phyloP scores from a whole-genome alignment of 2,113 vertebrate genomes.

The Gavia stellata region DNA sequence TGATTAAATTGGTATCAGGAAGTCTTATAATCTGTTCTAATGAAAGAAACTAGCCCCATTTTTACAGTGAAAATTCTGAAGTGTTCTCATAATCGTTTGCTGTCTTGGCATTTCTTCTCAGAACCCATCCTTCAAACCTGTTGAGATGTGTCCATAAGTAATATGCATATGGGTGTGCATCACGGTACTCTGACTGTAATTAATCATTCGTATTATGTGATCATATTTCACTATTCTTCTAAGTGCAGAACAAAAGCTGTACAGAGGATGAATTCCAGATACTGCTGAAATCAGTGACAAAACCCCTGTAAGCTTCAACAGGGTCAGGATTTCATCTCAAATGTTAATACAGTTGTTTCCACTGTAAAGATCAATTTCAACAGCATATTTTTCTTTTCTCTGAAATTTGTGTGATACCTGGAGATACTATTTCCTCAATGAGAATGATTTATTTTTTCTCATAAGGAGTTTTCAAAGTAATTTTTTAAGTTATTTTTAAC shows the following conservation, averaged over 20 bases:
- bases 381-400: background rate
- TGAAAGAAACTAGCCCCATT: constrained; percentile 33
- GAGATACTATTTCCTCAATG: background rate
- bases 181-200: background rate
- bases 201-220: background rate
- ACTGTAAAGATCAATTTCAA: background rate
- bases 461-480: background rate
- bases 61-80: constrained; percentile 51
- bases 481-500: background rate
- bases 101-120: constrained; percentile 52
- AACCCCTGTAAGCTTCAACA: background rate
- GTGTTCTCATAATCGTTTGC: constrained; percentile 16
- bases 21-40: constrained; percentile 5
- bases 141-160: constrained; percentile 56
- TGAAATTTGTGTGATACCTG: background rate
- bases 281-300: background rate
- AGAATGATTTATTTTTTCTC: background rate
- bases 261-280: background rate
- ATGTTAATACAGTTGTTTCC: background rate
- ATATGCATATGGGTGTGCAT: background rate
- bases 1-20: background rate
- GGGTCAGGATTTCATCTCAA: background rate
- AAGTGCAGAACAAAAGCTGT: constrained; percentile 15
- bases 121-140: constrained; percentile 49
- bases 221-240: background rate